Evolutionary conservation across 2,113 vertebrate species (phyloP), one percentile per base, ranked within the genome.

Genomic region (Lagopus muta): DNA sequence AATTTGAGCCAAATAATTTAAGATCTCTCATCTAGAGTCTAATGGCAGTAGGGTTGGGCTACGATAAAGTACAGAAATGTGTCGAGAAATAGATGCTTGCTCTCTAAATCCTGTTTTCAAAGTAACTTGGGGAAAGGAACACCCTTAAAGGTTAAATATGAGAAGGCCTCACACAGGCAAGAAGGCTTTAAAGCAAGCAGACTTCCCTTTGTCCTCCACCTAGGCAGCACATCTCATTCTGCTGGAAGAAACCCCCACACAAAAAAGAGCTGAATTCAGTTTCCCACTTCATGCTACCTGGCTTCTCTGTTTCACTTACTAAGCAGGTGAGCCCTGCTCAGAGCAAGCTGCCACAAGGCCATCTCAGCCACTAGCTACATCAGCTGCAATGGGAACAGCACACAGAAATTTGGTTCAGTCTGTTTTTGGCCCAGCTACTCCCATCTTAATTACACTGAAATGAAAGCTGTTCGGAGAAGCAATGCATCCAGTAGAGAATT

Each of bases 401-500:
- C 34, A 47, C 45, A 32, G 38, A 64, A 13, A 48, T 77, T 22
- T 4, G 1, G 11, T 38, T 52, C 34, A 12, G 21, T 28, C 72
- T 67, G 47, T n/a, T 71, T 82, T 62, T 65, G 86, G 57, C n/a
- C 38, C 80, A 78, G 61, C 66, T 84, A 32, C 65, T 86, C 78
- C 77, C 48, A 19, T 16, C 32, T 38, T 9, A 82, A 62, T 47
- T 60, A 82, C 60, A 50, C 65, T 78, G 54, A 52, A 40, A 74
- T 2, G 8, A 92, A 91, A 90, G 90, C 50, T 90, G 8, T 65
- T 90, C 54, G 20, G 20, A 54, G 70, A 80, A 95, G 86, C 87
- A 69, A 50, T 3, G 75, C 73, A 69, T 66, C 91, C 93, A 81
- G 9, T n/a, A 71, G 28, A 88, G 72, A 79, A 92, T 95, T 95